Evolutionary conservation across 2,797 vertebrate genomes (phyloP).

Genomic region (Rhadinocentrus ornatus): DNA sequence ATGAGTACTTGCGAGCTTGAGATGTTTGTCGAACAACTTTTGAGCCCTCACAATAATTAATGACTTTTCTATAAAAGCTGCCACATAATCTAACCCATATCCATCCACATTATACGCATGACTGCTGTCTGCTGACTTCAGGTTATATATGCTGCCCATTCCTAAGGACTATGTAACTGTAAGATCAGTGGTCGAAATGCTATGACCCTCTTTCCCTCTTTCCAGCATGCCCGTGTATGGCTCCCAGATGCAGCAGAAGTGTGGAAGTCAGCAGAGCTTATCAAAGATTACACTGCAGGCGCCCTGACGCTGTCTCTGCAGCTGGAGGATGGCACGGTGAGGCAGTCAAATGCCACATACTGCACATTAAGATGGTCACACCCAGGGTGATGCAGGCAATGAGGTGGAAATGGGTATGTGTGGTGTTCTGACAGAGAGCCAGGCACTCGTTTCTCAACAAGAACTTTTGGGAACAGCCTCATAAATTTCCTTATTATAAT

Average conservation of each 20-base stretch:
- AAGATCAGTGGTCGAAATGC: conserved; percentile 10
- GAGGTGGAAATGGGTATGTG: conserved; percentile 48
- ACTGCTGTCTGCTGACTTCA: conserved; percentile 27
- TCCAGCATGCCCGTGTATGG: conserved; percentile 93
- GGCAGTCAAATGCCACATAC: conserved; percentile 21
- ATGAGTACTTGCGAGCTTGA: neutral
- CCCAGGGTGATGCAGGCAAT: conserved; percentile 8
- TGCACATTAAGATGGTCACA: conserved; percentile 14
- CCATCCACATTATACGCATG: conserved; percentile 42
- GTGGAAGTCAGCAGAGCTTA: conserved; percentile 94
- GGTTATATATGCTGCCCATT: neutral
- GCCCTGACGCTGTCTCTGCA: conserved; percentile 87
- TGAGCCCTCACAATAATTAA: neutral
- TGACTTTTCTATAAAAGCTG: neutral
- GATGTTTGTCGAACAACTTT: neutral
- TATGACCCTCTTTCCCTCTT: conserved; percentile 57
- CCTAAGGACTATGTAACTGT: neutral
- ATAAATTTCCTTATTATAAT: conserved; percentile 31
- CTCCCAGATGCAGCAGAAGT: conserved; percentile 92
- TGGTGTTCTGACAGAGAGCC: conserved; percentile 31
- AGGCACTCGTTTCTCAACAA: conserved; percentile 37
- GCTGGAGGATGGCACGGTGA: conserved; percentile 93
- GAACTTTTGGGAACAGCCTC: conserved; percentile 18
- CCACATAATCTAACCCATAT: neutral
- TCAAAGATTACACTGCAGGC: conserved; percentile 90